Base-by-base conservation (phyloP, 2,888 invertebrate species). In the Panopea generosa region DNA sequence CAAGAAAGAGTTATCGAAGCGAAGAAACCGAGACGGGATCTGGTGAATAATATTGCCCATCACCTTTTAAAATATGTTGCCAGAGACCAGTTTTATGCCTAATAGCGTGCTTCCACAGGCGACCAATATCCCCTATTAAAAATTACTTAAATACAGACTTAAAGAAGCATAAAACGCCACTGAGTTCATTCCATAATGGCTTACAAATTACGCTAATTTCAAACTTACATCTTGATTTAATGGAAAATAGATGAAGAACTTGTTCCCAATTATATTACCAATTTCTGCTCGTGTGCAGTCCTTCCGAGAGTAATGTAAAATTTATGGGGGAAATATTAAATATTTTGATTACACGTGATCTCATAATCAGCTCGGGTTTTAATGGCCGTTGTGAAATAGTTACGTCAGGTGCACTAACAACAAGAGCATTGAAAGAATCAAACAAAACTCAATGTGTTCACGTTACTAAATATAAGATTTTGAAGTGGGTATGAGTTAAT, bases 211-310 rank as follows among this genome's bases (percentile, higher is more conserved):
- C 57, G 18, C 43, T 77, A 77, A 77, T 77, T 77, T 63, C 52
- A 18, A 33, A 38, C 38, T 63, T 71, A 55, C 69, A 65, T 69
- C 72, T 60, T 60, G 57, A 72, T 73, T 77, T 77, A 77, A 77
- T 77, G 77, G 77, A 73, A 77, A 73, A 72, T 72, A 73, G 72
- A 77, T 77, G 77, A 72, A 65, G 72, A 72, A 47, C 68, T 77
- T 69, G 77, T 66, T 50, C 27, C 61, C 65, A 73, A 77, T 77
- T 63, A 73, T 68, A 60, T 53, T 65, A 38, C 68, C 68, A 72
- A 77, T 73, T 77, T 69, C 43, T 72, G 57, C 63, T 63, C 77
- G 72, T 72, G 77, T 77, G 72, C 65, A 72, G 77, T 69, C 69
- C 56, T 20, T 47, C 18, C 69, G 72, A 56, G 68, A 65, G 62